Evolutionary conservation across 2,113 vertebrate species (phyloP).

Genomic region (Etheostoma cragini): DNA sequence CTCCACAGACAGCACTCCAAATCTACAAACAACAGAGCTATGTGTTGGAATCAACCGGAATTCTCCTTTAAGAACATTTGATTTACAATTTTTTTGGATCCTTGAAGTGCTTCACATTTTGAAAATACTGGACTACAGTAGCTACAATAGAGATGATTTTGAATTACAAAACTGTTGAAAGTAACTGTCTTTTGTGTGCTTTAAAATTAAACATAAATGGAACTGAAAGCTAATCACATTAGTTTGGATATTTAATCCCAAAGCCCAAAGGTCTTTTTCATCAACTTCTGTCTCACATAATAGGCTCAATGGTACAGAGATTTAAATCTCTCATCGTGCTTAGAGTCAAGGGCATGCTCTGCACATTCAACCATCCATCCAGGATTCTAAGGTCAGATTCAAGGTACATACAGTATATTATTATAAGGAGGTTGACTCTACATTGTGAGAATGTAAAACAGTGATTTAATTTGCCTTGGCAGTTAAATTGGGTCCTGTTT

Average conservation of each 20-base stretch:
- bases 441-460: constrained; percentile 54
- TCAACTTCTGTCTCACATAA: constrained; percentile 37
- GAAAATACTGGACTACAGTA: constrained; percentile 30
- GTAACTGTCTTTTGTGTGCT: constrained; percentile 27
- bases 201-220: constrained; percentile 19
- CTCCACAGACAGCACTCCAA: no score
- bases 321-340: constrained; percentile 30
- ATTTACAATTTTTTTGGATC: background rate
- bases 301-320: constrained; percentile 24
- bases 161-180: constrained; percentile 9
- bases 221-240: constrained; percentile 18
- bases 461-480: constrained; percentile 50
- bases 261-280: constrained; percentile 24
- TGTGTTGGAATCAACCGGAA: no score
- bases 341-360: constrained; percentile 34
- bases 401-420: constrained; percentile 39
- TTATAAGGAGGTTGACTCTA: constrained; percentile 42
- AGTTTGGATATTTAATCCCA: constrained; percentile 31
- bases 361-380: constrained; percentile 27
- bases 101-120: background rate
- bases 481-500: constrained; percentile 22
- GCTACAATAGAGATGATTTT: constrained; percentile 59
- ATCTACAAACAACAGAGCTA: no score
- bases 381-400: constrained; percentile 55
- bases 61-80: no score